These are phyloP conservation scores for Apogon talboti DNA, from an alignment of 2,797 vertebrate species.

Conservation along the genomic window DNA sequence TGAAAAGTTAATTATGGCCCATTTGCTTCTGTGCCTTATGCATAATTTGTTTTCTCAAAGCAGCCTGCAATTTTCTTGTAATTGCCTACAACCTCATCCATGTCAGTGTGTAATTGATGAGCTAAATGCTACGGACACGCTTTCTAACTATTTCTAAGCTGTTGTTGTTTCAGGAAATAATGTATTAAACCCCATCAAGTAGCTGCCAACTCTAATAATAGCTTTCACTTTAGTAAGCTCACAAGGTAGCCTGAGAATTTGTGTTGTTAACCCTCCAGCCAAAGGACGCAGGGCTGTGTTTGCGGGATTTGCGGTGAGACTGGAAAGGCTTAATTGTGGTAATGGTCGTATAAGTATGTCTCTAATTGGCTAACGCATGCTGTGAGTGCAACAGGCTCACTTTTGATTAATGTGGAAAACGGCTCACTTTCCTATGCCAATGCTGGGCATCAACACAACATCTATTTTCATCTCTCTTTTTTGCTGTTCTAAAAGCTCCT, in stretches of 20 bases:
- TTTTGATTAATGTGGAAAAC: constrained; percentile 78
- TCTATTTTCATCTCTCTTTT: constrained; percentile 69
- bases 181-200: constrained; percentile 33
- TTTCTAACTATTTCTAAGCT: constrained; percentile 22
- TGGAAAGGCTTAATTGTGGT: constrained; percentile 60
- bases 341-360: constrained; percentile 63
- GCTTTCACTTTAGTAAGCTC: constrained; percentile 42
- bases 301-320: constrained; percentile 47
- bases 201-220: constrained; percentile 49
- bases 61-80: neutral
- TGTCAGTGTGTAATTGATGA: constrained; percentile 21
- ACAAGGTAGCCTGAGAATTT: constrained; percentile 28
- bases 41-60: constrained; percentile 17
- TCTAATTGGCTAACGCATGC: constrained; percentile 66
- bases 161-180: constrained; percentile 28
- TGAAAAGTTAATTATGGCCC: constrained; percentile 10
- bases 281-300: constrained; percentile 49
- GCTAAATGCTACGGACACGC: constrained; percentile 7
- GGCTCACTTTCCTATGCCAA: constrained; percentile 51
- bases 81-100: neutral
- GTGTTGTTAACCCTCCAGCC: constrained; percentile 32
- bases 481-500: constrained; percentile 27
- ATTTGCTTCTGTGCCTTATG: constrained; percentile 15
- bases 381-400: constrained; percentile 60
- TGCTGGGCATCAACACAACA: constrained; percentile 46